Conservation (phyloP, 2,797 vertebrate genomes). For the Phaenicophaeus curvirostris region DNA sequence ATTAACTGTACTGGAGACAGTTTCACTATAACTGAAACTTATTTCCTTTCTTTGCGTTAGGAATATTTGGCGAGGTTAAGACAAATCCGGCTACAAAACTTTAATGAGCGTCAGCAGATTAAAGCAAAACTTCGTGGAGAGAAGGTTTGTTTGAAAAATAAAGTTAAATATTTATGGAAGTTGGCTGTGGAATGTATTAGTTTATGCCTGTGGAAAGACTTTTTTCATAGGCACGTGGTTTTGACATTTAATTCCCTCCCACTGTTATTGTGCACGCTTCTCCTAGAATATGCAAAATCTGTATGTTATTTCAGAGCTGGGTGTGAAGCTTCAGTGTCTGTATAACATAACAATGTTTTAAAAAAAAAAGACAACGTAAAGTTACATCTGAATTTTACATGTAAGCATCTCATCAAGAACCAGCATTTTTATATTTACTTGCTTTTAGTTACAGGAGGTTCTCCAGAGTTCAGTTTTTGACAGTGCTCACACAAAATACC, state of each 20-base stretch:
- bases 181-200: background rate
- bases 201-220: background rate
- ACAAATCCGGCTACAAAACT: constrained; percentile 97
- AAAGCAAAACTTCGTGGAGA: constrained; percentile 96
- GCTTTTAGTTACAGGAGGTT: background rate
- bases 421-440: background rate
- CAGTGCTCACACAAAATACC: rapidly evolving
- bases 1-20: background rate
- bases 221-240: background rate
- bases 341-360: background rate
- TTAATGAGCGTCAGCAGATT: constrained; percentile 96
- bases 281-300: background rate
- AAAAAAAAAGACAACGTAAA: background rate
- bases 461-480: background rate
- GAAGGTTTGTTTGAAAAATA: constrained; percentile 81
- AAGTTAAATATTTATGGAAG: background rate
- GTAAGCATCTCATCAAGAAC: background rate
- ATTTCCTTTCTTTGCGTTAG: constrained; percentile 71
- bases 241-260: background rate
- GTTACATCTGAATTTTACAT: background rate
- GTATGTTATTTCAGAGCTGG: background rate
- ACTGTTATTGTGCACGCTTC: background rate
- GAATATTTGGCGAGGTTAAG: constrained; percentile 92
- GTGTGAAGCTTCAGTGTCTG: background rate
- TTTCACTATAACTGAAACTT: background rate